These are phyloP conservation scores for Oikopleura vanhoeffeni DNA, from an alignment of 23 tunicate genomes.

Conservation along the genomic window DNA sequence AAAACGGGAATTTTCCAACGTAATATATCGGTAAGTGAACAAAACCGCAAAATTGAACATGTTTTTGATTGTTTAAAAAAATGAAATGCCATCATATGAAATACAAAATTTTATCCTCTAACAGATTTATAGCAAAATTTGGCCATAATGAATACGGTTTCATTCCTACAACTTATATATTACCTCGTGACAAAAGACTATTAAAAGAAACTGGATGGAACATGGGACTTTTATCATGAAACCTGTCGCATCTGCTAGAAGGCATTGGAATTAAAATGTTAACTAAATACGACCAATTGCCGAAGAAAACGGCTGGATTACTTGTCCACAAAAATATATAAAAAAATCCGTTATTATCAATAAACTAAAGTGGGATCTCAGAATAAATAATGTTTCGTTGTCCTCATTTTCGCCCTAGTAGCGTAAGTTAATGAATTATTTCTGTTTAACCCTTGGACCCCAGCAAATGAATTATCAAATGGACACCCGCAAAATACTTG, in stretches of 20 bases:
- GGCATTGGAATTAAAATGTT: conserved; percentile 77
- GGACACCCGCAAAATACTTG: too few relatives aligned
- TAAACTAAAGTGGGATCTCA: conserved; percentile 63
- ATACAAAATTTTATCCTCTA: too few relatives aligned
- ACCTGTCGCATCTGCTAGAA: conserved; percentile 96
- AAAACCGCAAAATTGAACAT: too few relatives aligned
- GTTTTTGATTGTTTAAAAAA: too few relatives aligned
- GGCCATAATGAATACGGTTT: conserved; percentile 47
- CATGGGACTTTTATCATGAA: conserved; percentile 76
- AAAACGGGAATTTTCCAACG: too few relatives aligned
- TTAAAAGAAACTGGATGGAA: conserved; percentile 37
- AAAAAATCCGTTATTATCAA: conserved; percentile 47
- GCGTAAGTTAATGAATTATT: too few relatives aligned
- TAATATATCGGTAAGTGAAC: too few relatives aligned
- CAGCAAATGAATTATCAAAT: too few relatives aligned
- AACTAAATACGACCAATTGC: conserved; percentile 72
- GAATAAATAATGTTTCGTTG: conserved; percentile 69
- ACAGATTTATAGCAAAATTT: background rate
- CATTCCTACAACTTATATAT: conserved; percentile 59
- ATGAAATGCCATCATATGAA: too few relatives aligned
- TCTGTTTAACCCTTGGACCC: too few relatives aligned
- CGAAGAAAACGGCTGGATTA: conserved; percentile 37
- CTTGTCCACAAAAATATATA: conserved; percentile 80
- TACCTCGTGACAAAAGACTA: conserved; percentile 74
- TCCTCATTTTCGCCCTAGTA: conserved; percentile 80